These are phyloP conservation scores for Phoenicopterus ruber DNA, from an alignment of 2,113 vertebrate genomes.

Conservation along the genomic window DNA sequence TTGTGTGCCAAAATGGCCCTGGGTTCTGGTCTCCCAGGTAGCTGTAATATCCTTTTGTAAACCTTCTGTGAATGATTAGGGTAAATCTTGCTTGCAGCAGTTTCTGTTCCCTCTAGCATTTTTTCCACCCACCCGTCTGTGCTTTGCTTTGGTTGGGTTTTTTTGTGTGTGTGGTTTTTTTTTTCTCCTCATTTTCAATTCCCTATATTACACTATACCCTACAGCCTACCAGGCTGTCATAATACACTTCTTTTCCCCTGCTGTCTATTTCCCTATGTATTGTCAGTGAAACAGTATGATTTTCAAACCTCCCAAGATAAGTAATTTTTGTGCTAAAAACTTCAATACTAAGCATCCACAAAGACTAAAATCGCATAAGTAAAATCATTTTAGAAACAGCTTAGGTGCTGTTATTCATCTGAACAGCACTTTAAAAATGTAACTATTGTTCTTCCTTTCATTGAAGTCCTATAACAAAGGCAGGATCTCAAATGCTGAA, in stretches of 20 bases:
- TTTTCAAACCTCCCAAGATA: slow-evolving; percentile 24
- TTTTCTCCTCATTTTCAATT: slow-evolving; percentile 23
- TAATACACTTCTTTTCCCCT: neutral
- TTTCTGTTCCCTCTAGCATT: slow-evolving; percentile 56
- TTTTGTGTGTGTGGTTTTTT: neutral
- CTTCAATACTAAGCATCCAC: neutral
- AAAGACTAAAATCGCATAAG: neutral
- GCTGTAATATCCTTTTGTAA: slow-evolving; percentile 58
- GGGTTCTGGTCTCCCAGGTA: slow-evolving; percentile 43
- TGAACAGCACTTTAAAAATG: neutral
- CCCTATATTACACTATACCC: neutral
- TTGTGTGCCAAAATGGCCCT: slow-evolving; percentile 10
- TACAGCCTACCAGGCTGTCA: slow-evolving; percentile 26
- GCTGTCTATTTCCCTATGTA: neutral
- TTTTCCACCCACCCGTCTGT: neutral
- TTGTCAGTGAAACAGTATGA: neutral
- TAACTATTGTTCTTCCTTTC: neutral
- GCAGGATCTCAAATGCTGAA: neutral
- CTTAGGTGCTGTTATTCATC: neutral
- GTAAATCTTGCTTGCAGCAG: slow-evolving; percentile 58
- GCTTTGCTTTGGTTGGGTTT: neutral
- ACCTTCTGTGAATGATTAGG: slow-evolving; percentile 56
- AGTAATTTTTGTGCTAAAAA: slow-evolving; percentile 16
- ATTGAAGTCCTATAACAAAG: neutral
- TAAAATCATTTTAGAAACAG: neutral